These are phyloP conservation scores for Ceratosolen fusciceps DNA, from an alignment of 1,140 invertebrate species.

Conservation along the genomic window DNA sequence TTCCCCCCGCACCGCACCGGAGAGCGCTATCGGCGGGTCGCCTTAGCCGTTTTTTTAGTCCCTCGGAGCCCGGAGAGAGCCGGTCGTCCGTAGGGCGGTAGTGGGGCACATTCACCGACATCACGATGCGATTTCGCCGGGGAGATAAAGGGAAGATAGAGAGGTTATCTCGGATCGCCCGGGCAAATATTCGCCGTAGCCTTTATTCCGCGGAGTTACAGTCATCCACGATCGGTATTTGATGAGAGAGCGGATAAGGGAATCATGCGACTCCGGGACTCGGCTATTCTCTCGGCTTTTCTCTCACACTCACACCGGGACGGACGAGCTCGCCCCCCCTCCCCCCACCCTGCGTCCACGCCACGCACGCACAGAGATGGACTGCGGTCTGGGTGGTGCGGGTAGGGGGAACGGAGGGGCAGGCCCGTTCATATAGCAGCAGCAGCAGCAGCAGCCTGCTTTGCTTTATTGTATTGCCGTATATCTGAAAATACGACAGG, in stretches of 20 bases:
- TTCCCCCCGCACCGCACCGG: neutral
- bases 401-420: too few species aligned
- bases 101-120: conserved; percentile 13
- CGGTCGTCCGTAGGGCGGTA: neutral
- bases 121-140: conserved; percentile 39
- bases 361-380: too few species aligned
- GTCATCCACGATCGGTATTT: conserved; percentile 48
- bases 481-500: conserved; percentile 39
- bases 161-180: conserved; percentile 43
- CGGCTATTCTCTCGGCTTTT: conserved; percentile 19
- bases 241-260: conserved; percentile 45
- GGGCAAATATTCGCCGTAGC: conserved; percentile 42
- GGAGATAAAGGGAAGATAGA: conserved; percentile 46
- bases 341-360: too few species aligned
- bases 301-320: too few species aligned
- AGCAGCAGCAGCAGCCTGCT: too few species aligned
- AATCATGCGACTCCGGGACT: conserved; percentile 35
- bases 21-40: too few species aligned
- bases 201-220: conserved; percentile 40
- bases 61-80: neutral
- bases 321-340: neutral
- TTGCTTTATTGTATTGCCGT: conserved; percentile 24
- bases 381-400: too few species aligned
- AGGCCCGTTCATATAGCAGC: too few species aligned
- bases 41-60: too few species aligned